Evolutionary conservation across 2,888 invertebrate species (phyloP).

Genomic region (Phyto melanocephala): DNA sequence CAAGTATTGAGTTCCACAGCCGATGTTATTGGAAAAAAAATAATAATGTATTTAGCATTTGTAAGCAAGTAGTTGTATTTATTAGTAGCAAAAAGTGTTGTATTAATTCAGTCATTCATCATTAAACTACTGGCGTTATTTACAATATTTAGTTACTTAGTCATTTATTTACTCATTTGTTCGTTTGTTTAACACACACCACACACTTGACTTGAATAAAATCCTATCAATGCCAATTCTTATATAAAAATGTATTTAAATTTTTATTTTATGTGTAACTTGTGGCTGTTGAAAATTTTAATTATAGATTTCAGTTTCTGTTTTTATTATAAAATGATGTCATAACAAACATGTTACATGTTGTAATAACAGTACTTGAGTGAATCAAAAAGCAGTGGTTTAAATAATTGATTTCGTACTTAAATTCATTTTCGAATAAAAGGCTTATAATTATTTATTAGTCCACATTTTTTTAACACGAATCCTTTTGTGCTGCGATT

Average conservation of each 20-base stretch:
- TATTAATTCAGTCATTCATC: conserved; percentile 15
- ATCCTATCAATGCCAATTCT: conserved; percentile 42
- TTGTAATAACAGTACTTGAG: conserved; percentile 34
- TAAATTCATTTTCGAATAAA: too few relatives aligned
- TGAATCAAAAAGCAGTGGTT: neutral
- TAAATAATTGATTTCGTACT: neutral
- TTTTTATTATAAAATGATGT: conserved; percentile 48
- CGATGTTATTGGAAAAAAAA: conserved; percentile 2
- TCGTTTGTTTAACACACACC: neutral
- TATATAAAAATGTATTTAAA: conserved; percentile 28
- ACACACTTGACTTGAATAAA: conserved; percentile 13
- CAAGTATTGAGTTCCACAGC: neutral
- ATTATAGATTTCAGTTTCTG: conserved; percentile 56
- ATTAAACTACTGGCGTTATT: neutral
- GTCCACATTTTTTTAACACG: too few relatives aligned
- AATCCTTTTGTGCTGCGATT: too few relatives aligned
- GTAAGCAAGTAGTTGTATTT: neutral
- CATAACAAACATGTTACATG: conserved; percentile 34
- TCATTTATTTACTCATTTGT: conserved; percentile 14
- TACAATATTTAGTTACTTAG: neutral
- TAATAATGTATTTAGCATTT: neutral
- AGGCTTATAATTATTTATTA: too few relatives aligned
- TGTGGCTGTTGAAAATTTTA: conserved; percentile 59
- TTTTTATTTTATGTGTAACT: conserved; percentile 9
- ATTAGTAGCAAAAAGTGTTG: neutral